Base-by-base conservation (phyloP, 2,888 invertebrate genomes). In the Agonopterix heracliana region DNA sequence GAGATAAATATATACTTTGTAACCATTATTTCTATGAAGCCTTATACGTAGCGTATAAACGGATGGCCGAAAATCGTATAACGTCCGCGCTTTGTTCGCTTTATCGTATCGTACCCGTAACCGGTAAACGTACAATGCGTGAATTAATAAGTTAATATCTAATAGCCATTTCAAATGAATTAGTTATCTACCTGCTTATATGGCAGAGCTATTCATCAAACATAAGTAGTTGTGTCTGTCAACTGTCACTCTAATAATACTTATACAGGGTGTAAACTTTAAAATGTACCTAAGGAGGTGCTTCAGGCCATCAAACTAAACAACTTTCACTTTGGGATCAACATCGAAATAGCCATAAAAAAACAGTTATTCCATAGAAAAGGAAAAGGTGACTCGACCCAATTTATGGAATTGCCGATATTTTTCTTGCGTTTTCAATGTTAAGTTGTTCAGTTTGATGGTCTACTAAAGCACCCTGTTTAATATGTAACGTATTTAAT, bases 61-160 rank as follows among this genome's bases (percentile, higher is more conserved):
- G 78, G 78, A 78, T 80, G 79, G 69, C 81, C 85, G 75, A 86
- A 87, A 86, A 82, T 76, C 77, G 77, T 74, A 68, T 71, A 73
- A 75, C 82, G 81, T 79, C 78, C 81, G 78, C 61, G 72, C 81
- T 84, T 84, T 84, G 85, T 79, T 77, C 71, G 57, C 55, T 52
- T 60, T 59, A 60, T 60, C 61, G 57, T 64, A 56, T 66, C 61
- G 68, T 66, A 65, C 67, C 73, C 73, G 62, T 75, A 74, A 68
- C 57, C 56, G 71, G 71, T 55, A 55, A 64, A 65, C 60, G 61
- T 61, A 66, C 57, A 56, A 59, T 60, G 61, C 59, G 51, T 54
- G 67, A 66, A 78, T 76, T 66, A 52, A 57, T 60, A 67, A 55
- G 46, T 57, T 48, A 63, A 60, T 61, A 61, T 10, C 34, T 47